Conservation (phyloP, 2,797 vertebrate genomes). For the Champsocephalus gunnari region DNA sequence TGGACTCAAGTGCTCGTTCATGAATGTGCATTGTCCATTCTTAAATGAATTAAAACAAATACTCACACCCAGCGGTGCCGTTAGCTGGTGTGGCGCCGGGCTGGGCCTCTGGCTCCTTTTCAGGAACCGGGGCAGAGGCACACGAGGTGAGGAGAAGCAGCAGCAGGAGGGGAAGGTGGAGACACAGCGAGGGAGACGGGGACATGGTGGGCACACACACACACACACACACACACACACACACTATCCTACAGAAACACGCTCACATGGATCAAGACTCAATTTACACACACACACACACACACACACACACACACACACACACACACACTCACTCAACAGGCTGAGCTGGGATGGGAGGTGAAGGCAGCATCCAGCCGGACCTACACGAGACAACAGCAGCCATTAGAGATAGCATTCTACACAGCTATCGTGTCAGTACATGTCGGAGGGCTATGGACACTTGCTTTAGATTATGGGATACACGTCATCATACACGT, state of each 20-base stretch:
- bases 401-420: neutral
- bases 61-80: conserved; percentile 48
- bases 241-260: conserved; percentile 13
- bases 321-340: neutral
- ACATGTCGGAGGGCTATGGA: too few species aligned
- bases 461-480: too few species aligned
- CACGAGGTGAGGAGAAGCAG: conserved; percentile 40
- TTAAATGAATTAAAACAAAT: neutral
- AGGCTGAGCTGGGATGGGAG: neutral
- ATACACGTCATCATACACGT: too few species aligned
- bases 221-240: conserved; percentile 12
- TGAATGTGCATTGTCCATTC: too few species aligned
- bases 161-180: conserved; percentile 57
- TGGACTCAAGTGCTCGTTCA: too few species aligned
- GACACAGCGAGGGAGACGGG: conserved; percentile 27
- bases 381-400: conserved; percentile 32
- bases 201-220: conserved; percentile 60
- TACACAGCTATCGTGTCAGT: too few species aligned
- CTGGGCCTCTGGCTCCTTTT: rapidly evolving
- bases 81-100: neutral
- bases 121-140: neutral
- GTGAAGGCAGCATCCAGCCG: conserved; percentile 15
- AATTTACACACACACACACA: neutral
- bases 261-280: conserved; percentile 10
- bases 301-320: too few species aligned